Conservation (phyloP, 2,888 invertebrate genomes). For the Meteorus colon region DNA sequence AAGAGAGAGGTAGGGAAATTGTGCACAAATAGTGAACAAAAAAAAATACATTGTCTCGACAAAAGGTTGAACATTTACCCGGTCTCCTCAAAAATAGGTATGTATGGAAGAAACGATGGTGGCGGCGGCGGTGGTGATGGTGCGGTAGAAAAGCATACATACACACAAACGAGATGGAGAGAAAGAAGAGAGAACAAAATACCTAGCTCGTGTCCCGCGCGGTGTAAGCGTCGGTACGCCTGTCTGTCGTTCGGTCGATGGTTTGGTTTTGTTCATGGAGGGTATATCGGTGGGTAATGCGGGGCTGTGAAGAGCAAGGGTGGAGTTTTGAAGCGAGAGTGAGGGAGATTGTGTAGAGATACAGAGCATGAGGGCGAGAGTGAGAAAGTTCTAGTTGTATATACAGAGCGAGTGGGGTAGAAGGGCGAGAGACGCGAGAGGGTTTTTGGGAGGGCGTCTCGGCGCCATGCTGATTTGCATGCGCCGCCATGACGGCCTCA, state of each 20-base stretch:
- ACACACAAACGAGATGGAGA: background rate
- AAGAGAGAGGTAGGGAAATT: slow-evolving; percentile 22
- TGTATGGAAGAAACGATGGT: slow-evolving; percentile 7
- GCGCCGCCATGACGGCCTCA: slow-evolving; percentile 77
- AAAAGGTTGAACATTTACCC: slow-evolving; percentile 26
- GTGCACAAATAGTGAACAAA: slow-evolving; percentile 1
- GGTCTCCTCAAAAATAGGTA: background rate
- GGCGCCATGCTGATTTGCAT: slow-evolving; percentile 80
- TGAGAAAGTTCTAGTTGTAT: slow-evolving; percentile 40
- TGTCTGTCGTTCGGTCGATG: slow-evolving; percentile 68
- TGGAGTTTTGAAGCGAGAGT: background rate
- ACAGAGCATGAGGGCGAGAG: slow-evolving; percentile 40
- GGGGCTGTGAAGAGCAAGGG: slow-evolving; percentile 1
- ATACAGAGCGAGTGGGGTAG: slow-evolving; percentile 36
- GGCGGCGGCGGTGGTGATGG: slow-evolving; percentile 12
- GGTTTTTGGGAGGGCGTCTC: slow-evolving; percentile 71
- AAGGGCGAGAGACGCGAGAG: slow-evolving; percentile 49
- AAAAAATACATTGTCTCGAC: slow-evolving; percentile 13
- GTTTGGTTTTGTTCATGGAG: slow-evolving; percentile 67
- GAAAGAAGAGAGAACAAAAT: slow-evolving; percentile 59
- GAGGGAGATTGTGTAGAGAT: slow-evolving; percentile 17
- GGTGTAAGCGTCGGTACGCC: slow-evolving; percentile 60
- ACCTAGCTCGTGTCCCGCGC: slow-evolving; percentile 62
- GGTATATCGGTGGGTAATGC: slow-evolving; percentile 51
- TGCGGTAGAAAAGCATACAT: slow-evolving; percentile 32